phyloP scores from a whole-genome alignment of 2,113 vertebrate genomes.

The Bostrychus sinensis region DNA sequence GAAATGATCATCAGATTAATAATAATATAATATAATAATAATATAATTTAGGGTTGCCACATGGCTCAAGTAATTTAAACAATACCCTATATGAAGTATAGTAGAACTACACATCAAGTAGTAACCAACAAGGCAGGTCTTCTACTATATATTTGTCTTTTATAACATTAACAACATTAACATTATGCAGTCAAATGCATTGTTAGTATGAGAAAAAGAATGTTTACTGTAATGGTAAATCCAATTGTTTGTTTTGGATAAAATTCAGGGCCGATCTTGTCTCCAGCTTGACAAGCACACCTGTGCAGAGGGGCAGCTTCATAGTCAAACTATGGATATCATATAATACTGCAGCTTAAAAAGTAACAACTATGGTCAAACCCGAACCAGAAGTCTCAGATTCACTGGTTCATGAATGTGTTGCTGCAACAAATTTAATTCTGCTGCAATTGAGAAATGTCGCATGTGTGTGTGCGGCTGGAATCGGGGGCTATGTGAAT shows the following conservation, averaged over 20 bases:
- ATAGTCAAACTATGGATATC: not conserved
- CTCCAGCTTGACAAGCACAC: not conserved
- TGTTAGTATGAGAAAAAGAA: too few species aligned
- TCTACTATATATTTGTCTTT: too few species aligned
- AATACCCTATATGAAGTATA: too few species aligned
- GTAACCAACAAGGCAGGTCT: too few species aligned
- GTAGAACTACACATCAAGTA: too few species aligned
- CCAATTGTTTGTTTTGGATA: not conserved
- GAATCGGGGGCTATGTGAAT: constrained; percentile 10
- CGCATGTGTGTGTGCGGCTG: constrained; percentile 14
- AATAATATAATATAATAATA: too few species aligned
- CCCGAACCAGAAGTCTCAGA: not conserved
- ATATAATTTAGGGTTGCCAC: too few species aligned
- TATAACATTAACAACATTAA: too few species aligned
- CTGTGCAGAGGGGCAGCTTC: not conserved
- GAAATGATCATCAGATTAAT: too few species aligned
- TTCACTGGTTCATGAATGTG: constrained; percentile 1
- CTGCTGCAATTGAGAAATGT: constrained; percentile 50
- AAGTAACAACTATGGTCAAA: not conserved
- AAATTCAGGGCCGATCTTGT: not conserved
- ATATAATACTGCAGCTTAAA: not conserved
- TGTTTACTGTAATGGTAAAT: not conserved
- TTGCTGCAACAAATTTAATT: constrained; percentile 14
- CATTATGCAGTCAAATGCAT: too few species aligned
- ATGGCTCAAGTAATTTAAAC: too few species aligned